Conservation (phyloP, 1,140 invertebrate genomes). For the Hyles vespertilio region DNA sequence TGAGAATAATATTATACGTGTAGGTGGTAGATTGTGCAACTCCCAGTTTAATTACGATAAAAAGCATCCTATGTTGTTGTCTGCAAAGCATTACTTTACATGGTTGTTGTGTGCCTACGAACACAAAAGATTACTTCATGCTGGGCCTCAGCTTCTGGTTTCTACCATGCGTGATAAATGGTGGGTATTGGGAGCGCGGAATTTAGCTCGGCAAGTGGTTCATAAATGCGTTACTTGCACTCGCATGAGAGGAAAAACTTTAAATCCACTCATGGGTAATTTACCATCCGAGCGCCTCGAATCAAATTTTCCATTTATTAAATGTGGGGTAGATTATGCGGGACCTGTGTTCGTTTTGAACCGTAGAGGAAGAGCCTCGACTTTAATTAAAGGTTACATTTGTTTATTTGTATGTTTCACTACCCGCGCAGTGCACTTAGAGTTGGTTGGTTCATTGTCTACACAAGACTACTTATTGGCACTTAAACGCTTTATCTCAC, state of each 20-base stretch:
- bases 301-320: not conserved
- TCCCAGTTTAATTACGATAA: slow-evolving; percentile 4
- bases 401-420: slow-evolving; percentile 10
- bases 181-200: slow-evolving; percentile 9
- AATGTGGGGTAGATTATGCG: not conserved
- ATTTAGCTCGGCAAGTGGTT: slow-evolving; percentile 12
- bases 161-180: slow-evolving; percentile 8
- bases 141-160: slow-evolving; percentile 7
- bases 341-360: slow-evolving; percentile 1
- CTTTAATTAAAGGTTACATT: slow-evolving; percentile 8
- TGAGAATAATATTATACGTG: slow-evolving; percentile 9
- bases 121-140: slow-evolving; percentile 10
- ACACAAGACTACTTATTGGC: slow-evolving; percentile 39
- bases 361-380: slow-evolving; percentile 5
- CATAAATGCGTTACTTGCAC: slow-evolving; percentile 14
- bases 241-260: not conserved
- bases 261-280: slow-evolving; percentile 13
- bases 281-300: not conserved
- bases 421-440: slow-evolving; percentile 34
- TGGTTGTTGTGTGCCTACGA: not conserved
- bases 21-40: slow-evolving; percentile 10
- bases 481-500: slow-evolving; percentile 40
- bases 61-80: slow-evolving; percentile 17
- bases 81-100: slow-evolving; percentile 5
- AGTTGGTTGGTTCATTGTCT: slow-evolving; percentile 20